A percentile compares a stretch with the other conserved stretches of the same genome.
These are phyloP conservation scores for Adelognathus sp. DNA, from an alignment of 2,888 invertebrate genomes.

Conservation along the genomic window DNA sequence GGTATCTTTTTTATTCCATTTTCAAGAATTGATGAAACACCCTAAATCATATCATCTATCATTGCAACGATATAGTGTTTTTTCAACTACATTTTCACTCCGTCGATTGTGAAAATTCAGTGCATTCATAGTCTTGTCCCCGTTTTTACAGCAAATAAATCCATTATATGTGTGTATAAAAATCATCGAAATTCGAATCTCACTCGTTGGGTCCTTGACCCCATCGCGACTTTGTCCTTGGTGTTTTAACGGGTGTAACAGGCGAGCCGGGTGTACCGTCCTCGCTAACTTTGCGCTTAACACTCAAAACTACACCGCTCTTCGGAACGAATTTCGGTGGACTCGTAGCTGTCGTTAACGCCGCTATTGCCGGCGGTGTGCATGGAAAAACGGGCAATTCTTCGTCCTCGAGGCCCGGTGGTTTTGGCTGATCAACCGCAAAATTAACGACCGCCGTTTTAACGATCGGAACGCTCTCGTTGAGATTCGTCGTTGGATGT, in stretches of 20 bases:
- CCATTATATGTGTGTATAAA: too few relatives aligned
- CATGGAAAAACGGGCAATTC: constrained; percentile 71
- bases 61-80: too few relatives aligned
- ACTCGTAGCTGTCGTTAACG: neutral
- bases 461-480: constrained; percentile 4
- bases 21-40: too few relatives aligned
- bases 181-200: constrained; percentile 36
- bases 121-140: too few relatives aligned
- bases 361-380: constrained; percentile 37
- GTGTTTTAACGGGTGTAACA: constrained; percentile 61
- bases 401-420: constrained; percentile 77
- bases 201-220: constrained; percentile 76
- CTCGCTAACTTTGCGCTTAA: constrained; percentile 73
- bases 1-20: too few relatives aligned
- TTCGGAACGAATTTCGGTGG: constrained; percentile 69
- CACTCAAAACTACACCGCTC: constrained; percentile 74
- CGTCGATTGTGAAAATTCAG: too few relatives aligned
- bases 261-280: constrained; percentile 61
- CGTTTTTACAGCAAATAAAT: too few relatives aligned
- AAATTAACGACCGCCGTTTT: constrained; percentile 22
- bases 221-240: constrained; percentile 76
- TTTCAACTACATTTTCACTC: too few relatives aligned
- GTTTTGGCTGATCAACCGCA: constrained; percentile 73
- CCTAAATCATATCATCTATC: too few relatives aligned
- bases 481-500: constrained; percentile 26